A percentile compares a stretch with the other conserved stretches of the same genome.
These are phyloP conservation scores for Drosophila macrospina DNA, from an alignment of 2,888 invertebrate species.

Conservation along the genomic window DNA sequence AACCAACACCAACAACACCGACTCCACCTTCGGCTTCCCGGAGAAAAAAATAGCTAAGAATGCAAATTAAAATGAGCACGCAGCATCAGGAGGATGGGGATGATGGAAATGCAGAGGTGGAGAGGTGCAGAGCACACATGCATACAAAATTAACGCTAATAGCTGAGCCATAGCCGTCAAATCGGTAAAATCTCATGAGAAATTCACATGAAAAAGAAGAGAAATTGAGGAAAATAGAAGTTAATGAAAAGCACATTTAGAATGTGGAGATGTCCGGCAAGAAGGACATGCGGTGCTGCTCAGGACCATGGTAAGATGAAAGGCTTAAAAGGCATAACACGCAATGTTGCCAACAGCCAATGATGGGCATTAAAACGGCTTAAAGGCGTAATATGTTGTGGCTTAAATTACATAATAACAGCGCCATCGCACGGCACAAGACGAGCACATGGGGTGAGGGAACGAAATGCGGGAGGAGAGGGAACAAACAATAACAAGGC, in stretches of 20 bases:
- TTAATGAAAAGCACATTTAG: constrained; percentile 55
- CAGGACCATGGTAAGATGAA: constrained; percentile 36
- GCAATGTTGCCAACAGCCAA: constrained; percentile 59
- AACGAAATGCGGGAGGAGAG: neutral
- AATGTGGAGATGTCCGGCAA: neutral
- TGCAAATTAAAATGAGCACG: constrained; percentile 71
- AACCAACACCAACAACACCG: neutral
- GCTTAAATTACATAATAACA: constrained; percentile 72
- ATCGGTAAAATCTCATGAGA: constrained; percentile 51
- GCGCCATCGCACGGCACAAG: constrained; percentile 20
- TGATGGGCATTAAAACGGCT: constrained; percentile 74
- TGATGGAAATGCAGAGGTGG: neutral
- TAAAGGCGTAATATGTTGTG: constrained; percentile 77
- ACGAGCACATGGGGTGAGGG: neutral
- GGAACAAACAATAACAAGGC: constrained; percentile 53
- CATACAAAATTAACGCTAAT: constrained; percentile 60
- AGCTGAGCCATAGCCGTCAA: constrained; percentile 40
- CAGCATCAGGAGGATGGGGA: neutral
- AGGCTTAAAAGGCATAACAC: constrained; percentile 65
- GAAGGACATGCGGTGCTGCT: constrained; percentile 31
- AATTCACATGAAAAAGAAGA: constrained; percentile 34
- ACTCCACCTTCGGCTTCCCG: neutral
- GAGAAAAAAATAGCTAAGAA: constrained; percentile 52
- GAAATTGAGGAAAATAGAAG: constrained; percentile 39
- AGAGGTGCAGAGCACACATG: constrained; percentile 35